Percentiles rank a stretch among this genome's conserved stretches.
Evolutionary conservation across 2,888 invertebrate species (phyloP).

Genomic region (Pammene fasciana): DNA sequence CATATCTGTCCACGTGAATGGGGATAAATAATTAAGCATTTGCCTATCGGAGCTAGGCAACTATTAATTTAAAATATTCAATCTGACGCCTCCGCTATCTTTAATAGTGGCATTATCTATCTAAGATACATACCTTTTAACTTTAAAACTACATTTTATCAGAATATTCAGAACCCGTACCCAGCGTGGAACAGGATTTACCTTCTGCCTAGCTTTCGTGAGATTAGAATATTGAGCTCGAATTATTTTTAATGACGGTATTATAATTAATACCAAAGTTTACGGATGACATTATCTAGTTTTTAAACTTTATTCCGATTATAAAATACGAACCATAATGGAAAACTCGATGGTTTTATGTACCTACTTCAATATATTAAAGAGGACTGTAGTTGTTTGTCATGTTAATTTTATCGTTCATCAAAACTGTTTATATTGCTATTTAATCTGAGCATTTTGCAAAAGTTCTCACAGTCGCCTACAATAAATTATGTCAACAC

Average conservation of each 20-base stretch:
- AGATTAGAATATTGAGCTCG: conserved; percentile 37
- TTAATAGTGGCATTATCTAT: conserved; percentile 37
- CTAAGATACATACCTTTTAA: conserved; percentile 42
- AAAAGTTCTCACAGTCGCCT: conserved; percentile 41
- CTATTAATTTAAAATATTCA: conserved; percentile 42
- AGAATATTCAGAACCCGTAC: conserved; percentile 12
- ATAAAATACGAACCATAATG: conserved; percentile 34
- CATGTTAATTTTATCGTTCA: conserved; percentile 43
- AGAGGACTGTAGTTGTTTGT: conserved; percentile 41
- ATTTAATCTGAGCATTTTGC: conserved; percentile 41
- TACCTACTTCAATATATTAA: conserved; percentile 41
- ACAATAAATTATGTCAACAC: conserved; percentile 40
- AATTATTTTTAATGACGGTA: conserved; percentile 33
- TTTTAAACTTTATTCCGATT: conserved; percentile 33
- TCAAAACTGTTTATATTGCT: conserved; percentile 39
- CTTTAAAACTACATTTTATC: conserved; percentile 40
- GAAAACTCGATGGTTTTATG: conserved; percentile 29
- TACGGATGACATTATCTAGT: conserved; percentile 37
- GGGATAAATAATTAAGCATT: conserved; percentile 41
- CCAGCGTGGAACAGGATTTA: conserved; percentile 31
- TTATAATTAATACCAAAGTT: conserved; percentile 39
- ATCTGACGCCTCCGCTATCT: conserved; percentile 40
- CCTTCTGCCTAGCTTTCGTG: conserved; percentile 28
- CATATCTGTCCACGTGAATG: conserved; percentile 29
- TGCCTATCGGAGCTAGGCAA: conserved; percentile 43